Conservation (phyloP, 2,113 vertebrate genomes). For the Odocoileus virginianus region DNA sequence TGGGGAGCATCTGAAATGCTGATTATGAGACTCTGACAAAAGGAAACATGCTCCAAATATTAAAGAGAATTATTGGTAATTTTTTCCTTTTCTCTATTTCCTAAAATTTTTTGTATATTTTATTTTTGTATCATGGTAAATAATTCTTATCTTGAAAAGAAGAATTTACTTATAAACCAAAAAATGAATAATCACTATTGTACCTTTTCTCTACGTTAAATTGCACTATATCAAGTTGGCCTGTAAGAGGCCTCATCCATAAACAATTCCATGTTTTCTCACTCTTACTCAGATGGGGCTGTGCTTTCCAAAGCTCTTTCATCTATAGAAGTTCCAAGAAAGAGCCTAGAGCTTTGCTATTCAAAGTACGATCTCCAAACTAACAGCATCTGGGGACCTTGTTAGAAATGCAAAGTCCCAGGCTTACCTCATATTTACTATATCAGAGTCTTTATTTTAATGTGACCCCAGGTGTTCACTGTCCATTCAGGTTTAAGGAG, state of each 20-base stretch:
- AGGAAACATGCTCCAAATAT: background rate
- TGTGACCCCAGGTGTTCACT: background rate
- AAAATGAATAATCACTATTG: background rate
- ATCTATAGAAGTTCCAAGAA: background rate
- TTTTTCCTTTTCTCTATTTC: constrained; percentile 11
- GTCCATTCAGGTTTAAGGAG: background rate
- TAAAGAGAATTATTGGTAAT: background rate
- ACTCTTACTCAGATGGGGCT: background rate
- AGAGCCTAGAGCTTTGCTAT: background rate
- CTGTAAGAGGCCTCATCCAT: background rate
- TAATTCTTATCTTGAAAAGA: background rate
- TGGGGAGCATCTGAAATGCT: background rate
- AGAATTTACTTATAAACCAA: background rate
- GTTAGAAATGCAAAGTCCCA: background rate
- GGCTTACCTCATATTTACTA: background rate
- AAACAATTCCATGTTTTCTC: background rate
- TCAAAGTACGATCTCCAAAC: background rate
- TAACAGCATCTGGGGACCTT: background rate
- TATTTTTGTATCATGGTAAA: background rate
- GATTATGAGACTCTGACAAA: background rate
- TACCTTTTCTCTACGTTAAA: background rate
- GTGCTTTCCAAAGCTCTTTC: background rate
- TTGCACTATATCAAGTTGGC: background rate
- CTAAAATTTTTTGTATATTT: background rate
- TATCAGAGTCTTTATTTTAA: background rate